Conservation (phyloP, 1,140 invertebrate species). For the Subanguina moxae region DNA sequence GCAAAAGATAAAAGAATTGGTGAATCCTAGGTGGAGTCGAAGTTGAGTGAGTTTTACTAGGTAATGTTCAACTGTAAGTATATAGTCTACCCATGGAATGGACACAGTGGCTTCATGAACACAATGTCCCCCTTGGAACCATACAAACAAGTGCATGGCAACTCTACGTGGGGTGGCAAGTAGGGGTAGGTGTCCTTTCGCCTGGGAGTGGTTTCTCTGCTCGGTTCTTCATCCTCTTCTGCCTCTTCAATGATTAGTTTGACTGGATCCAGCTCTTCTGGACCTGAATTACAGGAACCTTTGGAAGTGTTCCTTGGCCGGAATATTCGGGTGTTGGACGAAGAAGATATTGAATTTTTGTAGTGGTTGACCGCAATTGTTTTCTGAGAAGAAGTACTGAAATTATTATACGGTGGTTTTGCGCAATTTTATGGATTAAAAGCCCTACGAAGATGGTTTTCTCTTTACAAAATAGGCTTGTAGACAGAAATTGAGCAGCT, state of each 20-base stretch:
- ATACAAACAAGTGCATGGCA: constrained; percentile 56
- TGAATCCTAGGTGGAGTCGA: no score
- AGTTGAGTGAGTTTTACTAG: not conserved
- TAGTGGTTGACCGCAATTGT: constrained; percentile 17
- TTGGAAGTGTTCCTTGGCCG: not conserved
- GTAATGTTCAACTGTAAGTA: no score
- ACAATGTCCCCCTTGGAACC: constrained; percentile 45
- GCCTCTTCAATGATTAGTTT: constrained; percentile 6
- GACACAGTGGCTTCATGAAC: constrained; percentile 57
- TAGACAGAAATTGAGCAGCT: constrained; percentile 35
- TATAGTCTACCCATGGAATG: constrained; percentile 52
- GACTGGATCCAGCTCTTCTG: not conserved
- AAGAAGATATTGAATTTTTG: constrained; percentile 7
- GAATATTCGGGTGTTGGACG: constrained; percentile 6
- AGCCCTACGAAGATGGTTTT: constrained; percentile 38
- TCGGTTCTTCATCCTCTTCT: constrained; percentile 29
- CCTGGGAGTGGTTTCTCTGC: constrained; percentile 7
- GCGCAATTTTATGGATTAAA: not conserved
- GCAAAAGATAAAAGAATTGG: no score
- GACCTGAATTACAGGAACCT: not conserved
- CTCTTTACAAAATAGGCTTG: constrained; percentile 34
- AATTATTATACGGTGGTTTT: not conserved
- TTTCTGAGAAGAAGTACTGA: not conserved
- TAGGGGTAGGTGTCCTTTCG: constrained; percentile 24
- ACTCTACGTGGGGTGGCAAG: constrained; percentile 52